Evolutionary conservation across 2,113 vertebrate species (phyloP).

Genomic region (Corythoichthys haematopterus): DNA sequence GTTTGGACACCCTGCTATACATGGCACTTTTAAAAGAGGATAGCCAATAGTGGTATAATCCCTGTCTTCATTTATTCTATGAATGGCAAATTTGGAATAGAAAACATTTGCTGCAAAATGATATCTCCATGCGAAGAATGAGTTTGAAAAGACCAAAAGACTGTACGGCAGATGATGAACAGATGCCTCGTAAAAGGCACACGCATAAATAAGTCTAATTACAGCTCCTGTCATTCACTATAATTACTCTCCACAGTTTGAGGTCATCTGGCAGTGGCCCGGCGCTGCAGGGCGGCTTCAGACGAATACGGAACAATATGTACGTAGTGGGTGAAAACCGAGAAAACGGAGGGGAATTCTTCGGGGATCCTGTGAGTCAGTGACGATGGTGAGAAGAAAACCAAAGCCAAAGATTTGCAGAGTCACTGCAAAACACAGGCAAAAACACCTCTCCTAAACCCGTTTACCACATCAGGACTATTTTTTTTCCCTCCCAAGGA

Average conservation of each 20-base stretch:
- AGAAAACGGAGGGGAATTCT: conserved; percentile 54
- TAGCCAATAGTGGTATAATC: no score
- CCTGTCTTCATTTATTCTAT: no score
- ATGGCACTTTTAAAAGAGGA: no score
- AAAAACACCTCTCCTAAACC: conserved; percentile 3
- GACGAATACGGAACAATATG: conserved; percentile 36
- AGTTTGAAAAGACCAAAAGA: neutral
- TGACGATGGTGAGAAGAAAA: conserved; percentile 43
- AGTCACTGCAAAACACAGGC: conserved; percentile 42
- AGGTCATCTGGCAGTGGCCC: conserved; percentile 54
- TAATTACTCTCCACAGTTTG: conserved; percentile 48
- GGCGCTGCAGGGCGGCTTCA: conserved; percentile 47
- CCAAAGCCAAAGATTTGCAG: conserved; percentile 43
- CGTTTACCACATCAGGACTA: neutral
- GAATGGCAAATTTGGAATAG: neutral
- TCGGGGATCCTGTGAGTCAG: conserved; percentile 55
- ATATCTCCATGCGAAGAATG: neutral
- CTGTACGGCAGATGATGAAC: neutral
- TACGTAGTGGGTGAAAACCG: conserved; percentile 41
- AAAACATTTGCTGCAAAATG: neutral
- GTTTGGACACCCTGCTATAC: no score
- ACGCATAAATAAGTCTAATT: conserved; percentile 4
- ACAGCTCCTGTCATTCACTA: conserved; percentile 26
- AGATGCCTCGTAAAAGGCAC: conserved; percentile 4
- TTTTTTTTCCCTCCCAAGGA: conserved; percentile 2